Evolutionary conservation across 2,113 vertebrate species (phyloP).

Genomic region (Platycercus adscitus): DNA sequence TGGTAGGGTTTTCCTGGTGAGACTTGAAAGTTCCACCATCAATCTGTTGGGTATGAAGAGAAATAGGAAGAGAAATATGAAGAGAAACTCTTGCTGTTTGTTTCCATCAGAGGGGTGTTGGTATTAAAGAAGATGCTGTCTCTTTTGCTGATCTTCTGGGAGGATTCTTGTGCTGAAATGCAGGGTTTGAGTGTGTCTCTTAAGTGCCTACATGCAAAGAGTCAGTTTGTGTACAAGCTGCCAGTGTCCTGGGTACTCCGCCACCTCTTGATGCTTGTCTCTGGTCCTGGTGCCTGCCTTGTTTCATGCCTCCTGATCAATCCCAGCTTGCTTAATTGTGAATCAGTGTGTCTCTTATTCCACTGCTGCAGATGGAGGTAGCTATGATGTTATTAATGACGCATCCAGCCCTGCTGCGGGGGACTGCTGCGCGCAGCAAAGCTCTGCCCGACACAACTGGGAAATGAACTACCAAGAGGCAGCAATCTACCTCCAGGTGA

Average conservation of each 20-base stretch:
- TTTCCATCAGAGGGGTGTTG: not conserved
- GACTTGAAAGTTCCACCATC: not conserved
- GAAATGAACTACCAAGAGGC: conserved; percentile 98
- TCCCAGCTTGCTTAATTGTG: not conserved
- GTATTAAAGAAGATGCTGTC: not conserved
- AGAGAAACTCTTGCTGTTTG: not conserved
- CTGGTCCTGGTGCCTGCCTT: not conserved
- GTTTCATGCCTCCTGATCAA: not conserved
- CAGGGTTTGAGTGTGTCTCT: not conserved
- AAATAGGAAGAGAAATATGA: not conserved
- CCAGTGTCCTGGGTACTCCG: not conserved
- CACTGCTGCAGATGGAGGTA: conserved; percentile 79
- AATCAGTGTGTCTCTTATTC: not conserved
- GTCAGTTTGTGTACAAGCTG: not conserved
- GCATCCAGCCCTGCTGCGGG: conserved; percentile 77
- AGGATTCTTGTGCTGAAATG: not conserved
- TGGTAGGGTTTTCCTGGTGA: not conserved
- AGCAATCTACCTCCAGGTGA: conserved; percentile 97
- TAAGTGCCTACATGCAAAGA: not conserved
- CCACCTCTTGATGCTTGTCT: not conserved
- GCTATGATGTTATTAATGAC: conserved; percentile 73
- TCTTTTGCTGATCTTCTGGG: not conserved
- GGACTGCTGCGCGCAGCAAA: conserved; percentile 72
- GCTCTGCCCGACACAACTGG: conserved; percentile 85
- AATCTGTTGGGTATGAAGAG: not conserved